Evolutionary conservation across 2,113 vertebrate genomes (phyloP), one percentile per base, ranked within the genome.

Genomic region (Ptyas mucosa): DNA sequence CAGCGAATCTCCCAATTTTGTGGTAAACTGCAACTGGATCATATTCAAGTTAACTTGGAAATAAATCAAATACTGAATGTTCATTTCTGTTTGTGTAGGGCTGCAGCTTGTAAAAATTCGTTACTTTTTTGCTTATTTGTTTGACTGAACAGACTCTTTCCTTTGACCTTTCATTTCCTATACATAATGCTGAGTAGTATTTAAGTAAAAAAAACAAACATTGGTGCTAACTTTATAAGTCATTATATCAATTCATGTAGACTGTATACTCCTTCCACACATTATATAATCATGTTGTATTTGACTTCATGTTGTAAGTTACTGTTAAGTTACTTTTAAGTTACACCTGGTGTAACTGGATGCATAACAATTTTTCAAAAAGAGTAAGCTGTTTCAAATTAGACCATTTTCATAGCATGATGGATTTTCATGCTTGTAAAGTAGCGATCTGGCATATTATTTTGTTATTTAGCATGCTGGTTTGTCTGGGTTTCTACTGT

Each of bases 121-220:
- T 75, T 64, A 61, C 15, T 90, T 18, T 20, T 12, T n/a, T 52
- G 21, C 51, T 90, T 53, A 24, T 29, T 54, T 21, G 8, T 91
- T 87, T 21, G 51, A 94, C 39, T 4, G 53, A 14, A 90, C 85
- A 93, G 86, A 57, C 39, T 26, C 24, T 54, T 94, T 94, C 81
- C 87, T 92, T 75, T 26, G 52, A 85, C 58, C 51, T 93, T 94
- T 94, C 52, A 58, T 1, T 89, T 21, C 26, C 23, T 94, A 5
- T 21, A 93, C 90, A 64, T 94, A 9, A 89, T 69, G 64, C 8
- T 54, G 75, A 92, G 0, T n/a, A 11, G 51, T 85, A 89, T 95
- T 94, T 8, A 89, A 86, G 92, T 39, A 34, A 10, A 55, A 93
- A 92, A 8, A 34, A 10, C 52, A 93, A 92, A 9, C 14, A 21